A percentile compares a stretch with the other conserved stretches of the same genome.
phyloP scores from a whole-genome alignment of 2,113 vertebrate species.

The Nibea albiflora region DNA sequence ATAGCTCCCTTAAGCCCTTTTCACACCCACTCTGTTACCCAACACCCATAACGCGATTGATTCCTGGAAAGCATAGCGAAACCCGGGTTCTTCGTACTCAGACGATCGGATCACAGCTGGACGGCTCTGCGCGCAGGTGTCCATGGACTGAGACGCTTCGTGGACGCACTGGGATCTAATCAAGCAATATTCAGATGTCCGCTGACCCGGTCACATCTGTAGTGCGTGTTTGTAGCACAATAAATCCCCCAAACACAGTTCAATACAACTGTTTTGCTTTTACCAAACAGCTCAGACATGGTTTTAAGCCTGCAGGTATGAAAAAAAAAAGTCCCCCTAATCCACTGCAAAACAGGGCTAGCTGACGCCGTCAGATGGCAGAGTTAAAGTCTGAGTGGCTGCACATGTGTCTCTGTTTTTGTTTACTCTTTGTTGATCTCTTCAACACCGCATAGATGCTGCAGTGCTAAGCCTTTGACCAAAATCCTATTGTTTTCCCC shows the following conservation, averaged over 20 bases:
- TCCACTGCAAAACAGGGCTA: background rate
- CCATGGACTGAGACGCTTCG: background rate
- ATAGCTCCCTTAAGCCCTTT: constrained; percentile 28
- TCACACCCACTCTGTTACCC: constrained; percentile 19
- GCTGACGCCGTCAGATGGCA: constrained; percentile 12
- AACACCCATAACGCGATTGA: constrained; percentile 37
- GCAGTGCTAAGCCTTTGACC: constrained; percentile 59
- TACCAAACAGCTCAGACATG: background rate
- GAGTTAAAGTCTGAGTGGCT: constrained; percentile 38
- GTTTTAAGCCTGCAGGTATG: constrained; percentile 12
- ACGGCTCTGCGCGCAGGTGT: constrained; percentile 13
- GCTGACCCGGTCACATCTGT: background rate
- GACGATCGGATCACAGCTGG: constrained; percentile 9
- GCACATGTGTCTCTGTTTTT: constrained; percentile 54
- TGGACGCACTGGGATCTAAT: constrained; percentile 4
- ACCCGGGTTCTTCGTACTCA: constrained; percentile 4
- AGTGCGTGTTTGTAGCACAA: background rate
- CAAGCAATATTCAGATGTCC: background rate
- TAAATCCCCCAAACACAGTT: background rate
- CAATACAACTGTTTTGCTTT: constrained; percentile 13
- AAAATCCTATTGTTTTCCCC: constrained; percentile 72
- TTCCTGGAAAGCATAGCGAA: constrained; percentile 32
- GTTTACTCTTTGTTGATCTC: constrained; percentile 61
- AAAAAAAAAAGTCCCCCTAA: background rate
- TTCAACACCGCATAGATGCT: constrained; percentile 34